Conservation (phyloP, 2,797 vertebrate species). For the Alosa sapidissima region DNA sequence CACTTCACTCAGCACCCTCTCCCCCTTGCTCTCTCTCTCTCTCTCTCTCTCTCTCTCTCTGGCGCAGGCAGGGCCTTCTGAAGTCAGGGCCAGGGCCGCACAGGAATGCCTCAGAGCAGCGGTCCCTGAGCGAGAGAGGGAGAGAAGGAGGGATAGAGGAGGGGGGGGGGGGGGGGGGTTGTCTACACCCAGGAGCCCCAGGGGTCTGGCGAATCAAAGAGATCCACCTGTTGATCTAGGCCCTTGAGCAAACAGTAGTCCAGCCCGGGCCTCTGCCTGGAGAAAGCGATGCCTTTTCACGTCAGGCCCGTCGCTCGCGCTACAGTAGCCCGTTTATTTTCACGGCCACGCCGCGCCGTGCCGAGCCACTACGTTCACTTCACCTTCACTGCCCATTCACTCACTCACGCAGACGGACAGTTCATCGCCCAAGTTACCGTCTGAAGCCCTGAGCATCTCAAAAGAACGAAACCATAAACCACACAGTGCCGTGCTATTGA, state of each 20-base stretch:
- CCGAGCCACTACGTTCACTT: background rate
- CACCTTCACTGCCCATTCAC: background rate
- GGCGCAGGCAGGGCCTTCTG: background rate
- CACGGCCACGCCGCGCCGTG: background rate
- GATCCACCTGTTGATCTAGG: conserved; percentile 24
- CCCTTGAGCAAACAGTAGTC: conserved; percentile 13
- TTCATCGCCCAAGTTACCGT: background rate
- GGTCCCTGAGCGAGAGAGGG: background rate
- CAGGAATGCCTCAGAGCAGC: background rate
- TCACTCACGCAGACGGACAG: background rate
- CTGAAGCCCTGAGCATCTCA: background rate
- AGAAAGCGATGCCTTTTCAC: background rate
- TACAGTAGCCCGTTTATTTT: conserved; percentile 14
- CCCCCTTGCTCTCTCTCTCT: background rate
- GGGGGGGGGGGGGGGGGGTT: background rate
- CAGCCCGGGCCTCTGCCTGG: background rate
- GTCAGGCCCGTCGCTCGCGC: background rate
- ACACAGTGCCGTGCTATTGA: background rate
- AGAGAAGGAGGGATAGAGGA: background rate
- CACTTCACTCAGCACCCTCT: conserved; percentile 4
- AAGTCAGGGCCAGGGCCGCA: conserved; percentile 6
- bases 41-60: background rate
- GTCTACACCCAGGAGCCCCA: background rate
- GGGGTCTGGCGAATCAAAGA: conserved; percentile 8
- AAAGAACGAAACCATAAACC: background rate